Conservation (phyloP, 2,888 invertebrate species). For the Dicyrtomina minuta region DNA sequence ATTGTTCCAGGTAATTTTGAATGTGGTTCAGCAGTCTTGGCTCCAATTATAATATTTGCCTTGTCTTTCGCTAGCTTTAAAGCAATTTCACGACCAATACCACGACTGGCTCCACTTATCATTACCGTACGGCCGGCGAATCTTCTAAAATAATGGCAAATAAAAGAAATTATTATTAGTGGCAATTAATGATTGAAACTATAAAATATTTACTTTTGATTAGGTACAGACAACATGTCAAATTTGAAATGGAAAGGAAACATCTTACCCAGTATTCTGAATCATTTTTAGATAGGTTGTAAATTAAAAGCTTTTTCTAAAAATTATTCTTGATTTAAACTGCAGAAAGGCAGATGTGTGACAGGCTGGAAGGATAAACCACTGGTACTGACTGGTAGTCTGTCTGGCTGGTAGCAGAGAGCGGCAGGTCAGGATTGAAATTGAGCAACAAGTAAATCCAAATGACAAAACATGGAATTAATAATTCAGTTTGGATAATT, state of each 20-base stretch:
- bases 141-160: no score
- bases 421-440: no score
- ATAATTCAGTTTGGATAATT: no score
- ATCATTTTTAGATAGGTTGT: conserved; percentile 14
- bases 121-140: conserved; percentile 87
- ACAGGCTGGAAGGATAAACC: no score
- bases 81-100: conserved; percentile 94
- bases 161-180: no score
- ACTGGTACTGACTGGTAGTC: no score
- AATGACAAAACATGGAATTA: no score
- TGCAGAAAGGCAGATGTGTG: no score
- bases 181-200: not conserved
- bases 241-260: not conserved
- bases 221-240: not conserved
- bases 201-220: not conserved
- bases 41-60: conserved; percentile 86
- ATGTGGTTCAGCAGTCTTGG: conserved; percentile 86
- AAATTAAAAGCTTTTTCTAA: no score
- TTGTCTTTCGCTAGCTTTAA: conserved; percentile 89
- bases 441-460: no score
- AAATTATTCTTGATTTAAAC: no score
- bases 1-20: conserved; percentile 91
- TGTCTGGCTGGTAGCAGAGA: no score
- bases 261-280: conserved; percentile 32
- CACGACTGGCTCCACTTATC: conserved; percentile 93